Evolutionary conservation across 2,888 invertebrate genomes (phyloP).

Genomic region (Norana najaformis): DNA sequence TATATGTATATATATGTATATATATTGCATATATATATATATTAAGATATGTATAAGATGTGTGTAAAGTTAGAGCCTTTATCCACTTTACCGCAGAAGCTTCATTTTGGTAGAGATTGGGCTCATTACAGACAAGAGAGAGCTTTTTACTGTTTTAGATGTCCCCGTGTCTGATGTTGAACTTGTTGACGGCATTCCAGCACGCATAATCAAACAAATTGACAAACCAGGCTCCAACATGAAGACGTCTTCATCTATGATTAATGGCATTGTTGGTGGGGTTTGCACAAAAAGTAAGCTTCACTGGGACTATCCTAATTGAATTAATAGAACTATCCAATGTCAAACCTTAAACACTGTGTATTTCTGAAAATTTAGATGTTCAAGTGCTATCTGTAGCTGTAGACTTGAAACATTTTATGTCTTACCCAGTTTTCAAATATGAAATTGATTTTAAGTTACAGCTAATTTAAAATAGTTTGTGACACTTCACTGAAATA

Average conservation of each 20-base stretch:
- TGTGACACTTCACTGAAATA: not conserved
- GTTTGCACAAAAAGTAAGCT: slow-evolving; percentile 6
- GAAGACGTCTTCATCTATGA: slow-evolving; percentile 20
- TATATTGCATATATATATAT: too few species aligned
- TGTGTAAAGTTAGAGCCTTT: too few species aligned
- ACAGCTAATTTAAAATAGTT: not conserved
- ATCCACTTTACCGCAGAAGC: not conserved
- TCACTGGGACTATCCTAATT: not conserved
- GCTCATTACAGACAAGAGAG: not conserved
- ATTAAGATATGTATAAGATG: too few species aligned
- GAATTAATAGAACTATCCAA: not conserved
- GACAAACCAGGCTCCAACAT: slow-evolving; percentile 19
- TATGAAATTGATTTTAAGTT: not conserved
- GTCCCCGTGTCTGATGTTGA: slow-evolving; percentile 9
- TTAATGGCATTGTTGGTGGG: slow-evolving; percentile 3
- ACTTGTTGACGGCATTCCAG: slow-evolving; percentile 21
- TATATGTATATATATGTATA: too few species aligned
- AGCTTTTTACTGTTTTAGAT: not conserved
- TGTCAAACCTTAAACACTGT: too few species aligned
- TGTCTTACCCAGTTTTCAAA: too few species aligned
- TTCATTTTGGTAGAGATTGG: not conserved
- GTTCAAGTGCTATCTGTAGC: too few species aligned
- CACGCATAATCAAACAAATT: slow-evolving; percentile 18
- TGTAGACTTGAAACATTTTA: too few species aligned
- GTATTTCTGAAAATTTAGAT: too few species aligned